These are phyloP conservation scores for Ormyrus thymus DNA, from an alignment of 2,888 invertebrate species.

Conservation along the genomic window DNA sequence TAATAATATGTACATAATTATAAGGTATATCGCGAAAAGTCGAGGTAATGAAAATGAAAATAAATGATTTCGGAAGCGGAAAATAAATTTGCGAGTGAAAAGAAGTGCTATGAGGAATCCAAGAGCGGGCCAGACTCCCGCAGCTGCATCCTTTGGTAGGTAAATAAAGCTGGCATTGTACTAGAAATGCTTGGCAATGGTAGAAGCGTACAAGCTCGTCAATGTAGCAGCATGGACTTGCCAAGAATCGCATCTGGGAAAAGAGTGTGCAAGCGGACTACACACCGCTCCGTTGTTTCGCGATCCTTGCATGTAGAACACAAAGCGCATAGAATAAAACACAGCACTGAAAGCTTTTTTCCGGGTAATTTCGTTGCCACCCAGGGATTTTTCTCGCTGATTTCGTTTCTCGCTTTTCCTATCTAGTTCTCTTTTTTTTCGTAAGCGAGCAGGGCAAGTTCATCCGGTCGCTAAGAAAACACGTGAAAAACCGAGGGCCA, in stretches of 20 bases:
- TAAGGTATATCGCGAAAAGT: too few relatives aligned
- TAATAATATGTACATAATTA: too few relatives aligned
- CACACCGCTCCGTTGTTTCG: neutral
- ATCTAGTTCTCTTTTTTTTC: neutral
- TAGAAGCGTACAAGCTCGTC: constrained; percentile 6
- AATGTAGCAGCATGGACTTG: constrained; percentile 10
- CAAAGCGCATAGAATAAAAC: neutral
- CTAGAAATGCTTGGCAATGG: constrained; percentile 32
- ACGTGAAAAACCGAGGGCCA: neutral
- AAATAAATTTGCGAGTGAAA: neutral
- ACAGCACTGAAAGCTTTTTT: constrained; percentile 28
- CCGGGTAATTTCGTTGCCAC: constrained; percentile 35
- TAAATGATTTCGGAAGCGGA: too few relatives aligned
- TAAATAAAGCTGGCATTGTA: constrained; percentile 39
- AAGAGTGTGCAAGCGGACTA: neutral
- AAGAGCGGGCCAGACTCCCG: neutral
- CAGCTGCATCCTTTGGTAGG: constrained; percentile 14
- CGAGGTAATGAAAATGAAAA: too few relatives aligned
- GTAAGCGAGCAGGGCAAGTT: neutral
- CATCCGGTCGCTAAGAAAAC: neutral
- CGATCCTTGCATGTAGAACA: neutral
- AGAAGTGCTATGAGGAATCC: constrained; percentile 13
- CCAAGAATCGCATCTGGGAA: constrained; percentile 18
- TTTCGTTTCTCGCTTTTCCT: neutral
- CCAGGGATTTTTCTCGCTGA: constrained; percentile 4